Conservation (phyloP, 2,113 vertebrate genomes). For the Plecturocebus donacophilus region DNA sequence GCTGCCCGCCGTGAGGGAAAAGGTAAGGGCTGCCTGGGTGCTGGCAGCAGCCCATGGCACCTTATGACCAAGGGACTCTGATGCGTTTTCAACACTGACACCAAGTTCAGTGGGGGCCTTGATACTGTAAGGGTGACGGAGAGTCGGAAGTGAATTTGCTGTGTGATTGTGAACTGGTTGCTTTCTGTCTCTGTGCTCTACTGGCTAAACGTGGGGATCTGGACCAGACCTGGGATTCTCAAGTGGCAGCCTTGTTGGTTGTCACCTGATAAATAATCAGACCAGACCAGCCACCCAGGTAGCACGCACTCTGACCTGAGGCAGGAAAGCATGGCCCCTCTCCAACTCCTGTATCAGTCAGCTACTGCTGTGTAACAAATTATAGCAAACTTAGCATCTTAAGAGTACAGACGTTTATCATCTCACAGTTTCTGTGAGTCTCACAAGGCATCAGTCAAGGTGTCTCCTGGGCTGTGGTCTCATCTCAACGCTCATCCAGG, state of each 20-base stretch:
- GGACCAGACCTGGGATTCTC: background rate
- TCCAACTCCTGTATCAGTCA: too few relatives aligned
- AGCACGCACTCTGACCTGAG: accelerated
- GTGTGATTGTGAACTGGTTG: background rate
- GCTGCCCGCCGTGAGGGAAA: conserved; percentile 91
- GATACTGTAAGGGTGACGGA: accelerated
- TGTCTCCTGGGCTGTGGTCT: background rate
- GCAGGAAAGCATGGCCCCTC: background rate
- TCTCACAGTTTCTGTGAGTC: background rate
- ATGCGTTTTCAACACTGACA: background rate
- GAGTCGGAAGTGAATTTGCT: background rate
- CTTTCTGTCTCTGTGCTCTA: background rate
- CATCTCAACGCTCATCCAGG: background rate
- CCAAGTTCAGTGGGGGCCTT: background rate
- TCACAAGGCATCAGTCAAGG: too few relatives aligned
- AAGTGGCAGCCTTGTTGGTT: accelerated
- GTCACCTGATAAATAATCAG: background rate
- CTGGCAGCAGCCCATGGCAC: background rate
- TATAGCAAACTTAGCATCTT: background rate
- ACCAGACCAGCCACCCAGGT: background rate
- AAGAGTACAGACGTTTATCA: accelerated
- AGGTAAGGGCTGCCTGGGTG: conserved; percentile 83
- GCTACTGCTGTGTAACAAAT: background rate
- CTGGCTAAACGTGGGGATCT: background rate
- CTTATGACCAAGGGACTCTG: background rate